These are phyloP conservation scores for Embiotoca jacksoni DNA, from an alignment of 2,113 vertebrate genomes.

Conservation along the genomic window DNA sequence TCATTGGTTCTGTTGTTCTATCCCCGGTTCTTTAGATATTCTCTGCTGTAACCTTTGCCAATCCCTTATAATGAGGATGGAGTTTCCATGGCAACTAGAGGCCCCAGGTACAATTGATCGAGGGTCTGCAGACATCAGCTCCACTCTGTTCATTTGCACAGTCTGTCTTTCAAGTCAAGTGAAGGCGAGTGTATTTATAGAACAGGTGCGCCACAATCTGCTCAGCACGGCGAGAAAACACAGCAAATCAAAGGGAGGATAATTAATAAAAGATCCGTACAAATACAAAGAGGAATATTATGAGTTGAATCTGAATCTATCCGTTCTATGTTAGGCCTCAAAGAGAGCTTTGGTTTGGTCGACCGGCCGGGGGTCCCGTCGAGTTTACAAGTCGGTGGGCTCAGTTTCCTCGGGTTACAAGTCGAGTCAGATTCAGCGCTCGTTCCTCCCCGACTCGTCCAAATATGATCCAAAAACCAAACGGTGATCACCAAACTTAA, in stretches of 20 bases:
- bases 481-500: too few species aligned
- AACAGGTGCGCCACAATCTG: conserved; percentile 32
- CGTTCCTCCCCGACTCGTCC: too few species aligned
- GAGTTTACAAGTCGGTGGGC: too few species aligned
- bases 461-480: too few species aligned
- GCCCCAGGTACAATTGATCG: conserved; percentile 43
- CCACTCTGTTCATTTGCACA: conserved; percentile 27
- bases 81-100: conserved; percentile 56
- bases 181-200: conserved; percentile 35
- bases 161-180: conserved; percentile 45
- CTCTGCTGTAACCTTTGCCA: conserved; percentile 33
- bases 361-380: too few species aligned
- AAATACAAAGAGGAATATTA: not conserved
- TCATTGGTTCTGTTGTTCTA: not conserved
- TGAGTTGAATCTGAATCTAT: not conserved
- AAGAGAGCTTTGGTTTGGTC: too few species aligned
- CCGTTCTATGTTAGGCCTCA: too few species aligned
- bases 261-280: conserved; percentile 22
- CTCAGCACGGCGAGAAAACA: conserved; percentile 15
- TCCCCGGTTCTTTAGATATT: conserved; percentile 22
- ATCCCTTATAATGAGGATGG: conserved; percentile 50
- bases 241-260: not conserved
- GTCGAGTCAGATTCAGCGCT: too few species aligned
- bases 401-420: too few species aligned
- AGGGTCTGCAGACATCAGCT: conserved; percentile 31